phyloP scores from a whole-genome alignment of 2,113 vertebrate genomes.

The Microcebus tavaratra region DNA sequence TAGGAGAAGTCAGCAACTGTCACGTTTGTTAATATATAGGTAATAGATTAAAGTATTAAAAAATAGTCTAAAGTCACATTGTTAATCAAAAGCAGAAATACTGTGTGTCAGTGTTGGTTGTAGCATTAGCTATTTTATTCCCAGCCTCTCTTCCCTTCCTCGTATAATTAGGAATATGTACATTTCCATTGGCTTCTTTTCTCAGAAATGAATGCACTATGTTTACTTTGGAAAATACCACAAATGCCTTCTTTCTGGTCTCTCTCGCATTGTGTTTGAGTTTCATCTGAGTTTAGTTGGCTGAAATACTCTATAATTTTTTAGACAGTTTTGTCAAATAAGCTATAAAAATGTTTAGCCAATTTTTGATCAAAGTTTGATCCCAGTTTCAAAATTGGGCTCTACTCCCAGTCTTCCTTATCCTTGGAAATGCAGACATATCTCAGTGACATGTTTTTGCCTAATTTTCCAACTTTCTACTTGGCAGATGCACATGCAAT shows the following conservation, averaged over 20 bases:
- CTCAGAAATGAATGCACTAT: not conserved
- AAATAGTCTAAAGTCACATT: not conserved
- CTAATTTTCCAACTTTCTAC: constrained; percentile 61
- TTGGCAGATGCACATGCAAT: constrained; percentile 55
- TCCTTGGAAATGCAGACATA: constrained; percentile 52
- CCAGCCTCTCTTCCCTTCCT: not conserved
- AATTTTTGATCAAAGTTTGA: constrained; percentile 56
- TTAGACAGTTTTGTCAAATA: constrained; percentile 63
- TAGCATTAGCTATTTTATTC: constrained; percentile 1
- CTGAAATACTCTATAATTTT: constrained; percentile 68
- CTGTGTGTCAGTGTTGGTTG: too few relatives aligned
- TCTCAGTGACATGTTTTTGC: constrained; percentile 58
- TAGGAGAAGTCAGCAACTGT: not conserved
- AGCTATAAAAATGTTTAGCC: constrained; percentile 72
- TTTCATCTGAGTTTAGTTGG: constrained; percentile 61
- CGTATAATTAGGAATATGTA: not conserved
- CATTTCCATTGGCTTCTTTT: not conserved
- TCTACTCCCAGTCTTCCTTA: constrained; percentile 56
- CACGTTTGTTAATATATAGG: not conserved
- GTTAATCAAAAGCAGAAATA: not conserved
- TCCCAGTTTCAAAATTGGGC: constrained; percentile 62
- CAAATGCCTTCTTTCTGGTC: constrained; percentile 22
- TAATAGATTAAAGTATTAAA: not conserved
- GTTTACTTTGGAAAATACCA: constrained; percentile 61
- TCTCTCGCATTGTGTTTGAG: constrained; percentile 45